Base-by-base conservation (phyloP, 2,888 invertebrate species). In the Hypomecis punctinalis region DNA sequence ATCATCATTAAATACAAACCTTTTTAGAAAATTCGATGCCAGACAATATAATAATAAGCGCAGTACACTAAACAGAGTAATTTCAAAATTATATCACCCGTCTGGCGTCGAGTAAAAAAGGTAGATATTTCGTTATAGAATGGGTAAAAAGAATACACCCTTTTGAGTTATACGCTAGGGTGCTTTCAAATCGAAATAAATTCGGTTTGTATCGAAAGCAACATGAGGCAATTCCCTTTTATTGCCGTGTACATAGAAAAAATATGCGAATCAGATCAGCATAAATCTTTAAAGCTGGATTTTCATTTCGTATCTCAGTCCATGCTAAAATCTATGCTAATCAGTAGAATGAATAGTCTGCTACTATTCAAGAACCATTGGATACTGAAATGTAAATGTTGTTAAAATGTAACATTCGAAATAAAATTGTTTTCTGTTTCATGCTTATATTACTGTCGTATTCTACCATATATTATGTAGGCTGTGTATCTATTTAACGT, bases 231-330 rank as follows among this genome's bases (percentile, higher is more conserved):
- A 72, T 72, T 68, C 64, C 33, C 58, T 70, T 72, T 72, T 72
- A 72, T 72, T 70, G 67, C 68, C 62, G 69, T 66, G 67, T 67
- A 67, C 63, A 72, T 70, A 59, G 65, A 67, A 72, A 71, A 70
- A 68, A 67, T 72, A 70, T 68, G 67, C 65, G 71, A 68, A 71
- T 68, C 64, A 65, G 63, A 67, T 61, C 47, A 51, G 47, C 61
- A 67, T 72, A 68, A 70, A 72, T 70, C 61, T 67, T 67, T 56
- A 42, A 69, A 58, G 39, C 47, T 47, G 53, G 37, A 40, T 60
- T 59, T 60, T 54, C 48, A 58, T 58, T 63, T 51, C 46, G 35
- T 58, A 48, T 11, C 40, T 46, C 36, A 39, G 37, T 36, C 54
- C 1, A 55, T 53, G 13, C 40, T 47, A 52, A 36, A 43, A 13